phyloP scores from a whole-genome alignment of 2,113 vertebrate genomes.

The Coptodon bakossiorum region DNA sequence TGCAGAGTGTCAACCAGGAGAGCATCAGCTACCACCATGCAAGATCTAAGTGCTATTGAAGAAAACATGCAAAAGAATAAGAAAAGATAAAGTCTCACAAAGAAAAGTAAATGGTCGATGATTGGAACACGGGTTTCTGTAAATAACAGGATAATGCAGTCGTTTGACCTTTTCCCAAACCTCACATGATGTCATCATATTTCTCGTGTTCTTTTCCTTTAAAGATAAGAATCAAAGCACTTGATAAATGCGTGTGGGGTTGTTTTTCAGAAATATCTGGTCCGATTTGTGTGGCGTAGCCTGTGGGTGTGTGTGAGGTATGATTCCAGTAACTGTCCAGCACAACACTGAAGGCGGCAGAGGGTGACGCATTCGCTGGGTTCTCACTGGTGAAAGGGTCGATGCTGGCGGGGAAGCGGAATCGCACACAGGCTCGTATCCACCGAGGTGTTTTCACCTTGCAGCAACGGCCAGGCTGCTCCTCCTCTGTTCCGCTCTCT shows the following conservation, averaged over 20 bases:
- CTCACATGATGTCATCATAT: background rate
- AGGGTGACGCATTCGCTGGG: background rate
- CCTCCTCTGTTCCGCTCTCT: constrained; percentile 3
- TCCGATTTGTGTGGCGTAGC: background rate
- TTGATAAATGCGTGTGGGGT: background rate
- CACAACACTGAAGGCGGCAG: background rate
- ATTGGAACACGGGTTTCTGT: background rate
- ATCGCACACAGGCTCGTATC: constrained; percentile 61
- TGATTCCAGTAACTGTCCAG: background rate
- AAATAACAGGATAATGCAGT: background rate
- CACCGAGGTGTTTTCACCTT: constrained; percentile 74
- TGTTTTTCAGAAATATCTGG: background rate
- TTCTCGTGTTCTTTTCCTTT: background rate
- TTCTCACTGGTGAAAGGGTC: constrained; percentile 93
- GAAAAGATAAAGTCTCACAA: background rate
- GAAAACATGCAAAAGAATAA: background rate
- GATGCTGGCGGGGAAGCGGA: constrained; percentile 86
- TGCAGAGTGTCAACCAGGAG: background rate
- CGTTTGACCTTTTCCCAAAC: background rate
- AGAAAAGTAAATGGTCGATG: background rate
- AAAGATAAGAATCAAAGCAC: background rate
- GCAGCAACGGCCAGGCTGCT: constrained; percentile 75
- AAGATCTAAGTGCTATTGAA: background rate
- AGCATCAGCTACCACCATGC: background rate
- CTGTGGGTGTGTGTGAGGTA: background rate